Base-by-base conservation (phyloP, 2,797 vertebrate species). In the Chiroxiphia lanceolata region DNA sequence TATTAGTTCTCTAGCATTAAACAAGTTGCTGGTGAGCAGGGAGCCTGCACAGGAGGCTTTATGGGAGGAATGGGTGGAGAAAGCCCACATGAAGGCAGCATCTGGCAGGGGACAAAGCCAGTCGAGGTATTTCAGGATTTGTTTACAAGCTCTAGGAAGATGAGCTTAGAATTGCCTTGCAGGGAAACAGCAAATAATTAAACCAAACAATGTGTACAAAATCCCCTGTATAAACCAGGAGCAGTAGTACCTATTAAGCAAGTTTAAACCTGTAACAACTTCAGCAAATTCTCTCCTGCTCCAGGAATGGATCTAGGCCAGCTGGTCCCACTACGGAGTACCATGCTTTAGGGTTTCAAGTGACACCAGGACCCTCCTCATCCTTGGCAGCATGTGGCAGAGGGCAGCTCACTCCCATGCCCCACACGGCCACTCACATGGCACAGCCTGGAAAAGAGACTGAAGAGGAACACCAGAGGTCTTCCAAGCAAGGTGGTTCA, bases 341-440 rank as follows among this genome's bases (percentile, higher is more conserved):
- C 42, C 42, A 84, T 0, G 0, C 70, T 48, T 72, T 5, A 36
- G 67, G 67, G 51, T 48, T 19, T 31, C 11, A 9, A 11, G n/a
- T 4, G 26, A 44, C 54, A 54, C 11, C 65, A 81, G 70, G 40
- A 75, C 48, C 15, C 17, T 81, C 60, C 72, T 67, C 21, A n/a
- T 61, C 59, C 75, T 72, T 5, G 0, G 44, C 23, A 84, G 65
- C 36, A 40, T 0, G 0, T 0, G 2, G 50, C 67, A 34, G 38
- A 61, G 38, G 17, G 60, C 72, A 59, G 76, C 45, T 70, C 0
- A 0, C 23, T 38, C 78, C 68, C 56, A 5, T 1, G 23, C 16
- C 11, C 25, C 21, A 4, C 0, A 0, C 0, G 27, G 56, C 31
- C 0, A 0, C 65, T 25, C 7, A 2, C 23, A 34, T 2, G 9